These are phyloP conservation scores for Dromococcyx pavoninus DNA, from an alignment of 2,797 vertebrate species.

Conservation along the genomic window DNA sequence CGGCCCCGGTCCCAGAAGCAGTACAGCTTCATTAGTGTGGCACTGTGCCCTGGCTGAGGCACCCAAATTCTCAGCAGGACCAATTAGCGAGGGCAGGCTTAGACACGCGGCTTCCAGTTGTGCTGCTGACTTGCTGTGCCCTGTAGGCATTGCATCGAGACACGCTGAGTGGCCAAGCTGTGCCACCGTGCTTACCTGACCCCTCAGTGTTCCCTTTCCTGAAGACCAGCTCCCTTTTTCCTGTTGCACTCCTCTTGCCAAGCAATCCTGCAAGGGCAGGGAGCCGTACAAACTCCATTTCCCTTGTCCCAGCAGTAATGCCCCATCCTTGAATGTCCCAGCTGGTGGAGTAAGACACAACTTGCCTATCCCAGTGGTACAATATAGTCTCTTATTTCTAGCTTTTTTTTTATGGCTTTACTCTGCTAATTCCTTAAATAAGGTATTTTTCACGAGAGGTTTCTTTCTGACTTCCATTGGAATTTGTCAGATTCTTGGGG, in stretches of 20 bases:
- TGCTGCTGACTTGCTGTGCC: neutral
- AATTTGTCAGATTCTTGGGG: slow-evolving; percentile 48
- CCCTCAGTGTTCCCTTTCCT: neutral
- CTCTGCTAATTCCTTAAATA: slow-evolving; percentile 57
- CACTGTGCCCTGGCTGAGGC: neutral
- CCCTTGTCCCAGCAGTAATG: neutral
- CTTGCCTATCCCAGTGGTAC: neutral
- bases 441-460: slow-evolving; percentile 24
- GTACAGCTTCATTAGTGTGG: slow-evolving; percentile 26
- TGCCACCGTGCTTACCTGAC: neutral
- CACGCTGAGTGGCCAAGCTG: neutral
- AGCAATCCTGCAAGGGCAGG: rapidly evolving
- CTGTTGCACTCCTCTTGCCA: rapidly evolving
- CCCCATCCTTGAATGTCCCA: neutral
- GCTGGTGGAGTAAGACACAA: neutral
- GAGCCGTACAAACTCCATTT: rapidly evolving
- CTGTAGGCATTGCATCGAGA: neutral
- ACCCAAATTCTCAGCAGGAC: slow-evolving; percentile 34
- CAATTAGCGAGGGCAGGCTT: slow-evolving; percentile 3
- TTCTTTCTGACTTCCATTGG: slow-evolving; percentile 17
- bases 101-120: rapidly evolving
- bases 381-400: neutral
- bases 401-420: neutral
- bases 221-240: neutral
- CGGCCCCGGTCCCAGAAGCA: neutral